These are phyloP conservation scores for Crenuchus spilurus DNA, from an alignment of 2,797 vertebrate species.

Conservation along the genomic window DNA sequence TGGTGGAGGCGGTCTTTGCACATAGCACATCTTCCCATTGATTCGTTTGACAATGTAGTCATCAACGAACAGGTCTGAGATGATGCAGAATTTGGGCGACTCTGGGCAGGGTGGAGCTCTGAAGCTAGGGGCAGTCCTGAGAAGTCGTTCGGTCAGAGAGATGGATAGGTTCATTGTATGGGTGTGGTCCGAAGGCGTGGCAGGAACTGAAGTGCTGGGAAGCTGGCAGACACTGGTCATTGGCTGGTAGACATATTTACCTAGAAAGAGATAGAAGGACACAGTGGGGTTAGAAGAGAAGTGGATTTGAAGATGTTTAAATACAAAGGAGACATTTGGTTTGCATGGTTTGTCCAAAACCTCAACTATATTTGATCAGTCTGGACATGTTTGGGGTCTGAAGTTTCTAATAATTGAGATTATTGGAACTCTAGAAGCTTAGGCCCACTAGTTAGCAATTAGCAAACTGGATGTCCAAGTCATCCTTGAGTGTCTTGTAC, in stretches of 20 bases:
- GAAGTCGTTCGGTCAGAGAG: slow-evolving; percentile 82
- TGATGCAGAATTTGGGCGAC: slow-evolving; percentile 83
- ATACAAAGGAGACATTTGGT: too few species aligned
- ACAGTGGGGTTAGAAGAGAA: not conserved
- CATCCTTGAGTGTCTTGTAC: too few species aligned
- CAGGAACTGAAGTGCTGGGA: slow-evolving; percentile 85
- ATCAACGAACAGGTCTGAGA: slow-evolving; percentile 87
- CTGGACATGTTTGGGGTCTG: too few species aligned
- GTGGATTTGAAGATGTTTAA: not conserved
- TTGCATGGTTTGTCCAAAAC: too few species aligned
- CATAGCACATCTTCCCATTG: slow-evolving; percentile 90
- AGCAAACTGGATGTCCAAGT: too few species aligned
- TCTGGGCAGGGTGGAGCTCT: slow-evolving; percentile 80
- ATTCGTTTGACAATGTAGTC: slow-evolving; percentile 89
- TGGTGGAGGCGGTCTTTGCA: slow-evolving; percentile 71
- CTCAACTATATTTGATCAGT: too few species aligned
- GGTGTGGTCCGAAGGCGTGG: slow-evolving; percentile 70
- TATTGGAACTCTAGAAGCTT: too few species aligned
- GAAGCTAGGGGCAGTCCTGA: slow-evolving; percentile 83
- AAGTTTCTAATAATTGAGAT: too few species aligned
- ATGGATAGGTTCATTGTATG: slow-evolving; percentile 84
- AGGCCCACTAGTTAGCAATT: too few species aligned
- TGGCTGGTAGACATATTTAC: slow-evolving; percentile 90
- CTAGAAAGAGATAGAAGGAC: slow-evolving; percentile 64
- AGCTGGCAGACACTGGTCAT: slow-evolving; percentile 89